A percentile compares a stretch with the other conserved stretches of the same genome.
Conservation (phyloP, 1,140 invertebrate species). For the Papilio machaon region DNA sequence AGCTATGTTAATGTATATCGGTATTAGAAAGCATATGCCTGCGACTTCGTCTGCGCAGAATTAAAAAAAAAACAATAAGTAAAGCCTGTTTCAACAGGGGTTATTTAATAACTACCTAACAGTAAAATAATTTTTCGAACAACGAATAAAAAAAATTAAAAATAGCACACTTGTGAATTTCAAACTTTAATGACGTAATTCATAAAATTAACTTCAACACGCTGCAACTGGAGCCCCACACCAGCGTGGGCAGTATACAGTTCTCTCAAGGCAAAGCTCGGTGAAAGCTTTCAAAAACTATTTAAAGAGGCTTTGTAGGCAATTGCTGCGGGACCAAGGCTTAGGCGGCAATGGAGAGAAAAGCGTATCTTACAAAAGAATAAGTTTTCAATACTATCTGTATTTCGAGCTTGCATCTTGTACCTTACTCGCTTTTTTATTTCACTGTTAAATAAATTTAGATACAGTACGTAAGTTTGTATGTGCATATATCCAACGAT, state of each 20-base stretch:
- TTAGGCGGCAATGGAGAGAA: slow-evolving; percentile 28
- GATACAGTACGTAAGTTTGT: not conserved
- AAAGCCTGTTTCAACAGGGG: no score
- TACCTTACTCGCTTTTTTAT: not conserved
- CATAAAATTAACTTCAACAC: not conserved
- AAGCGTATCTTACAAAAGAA: slow-evolving; percentile 25
- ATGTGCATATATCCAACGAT: not conserved
- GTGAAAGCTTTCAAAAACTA: slow-evolving; percentile 73
- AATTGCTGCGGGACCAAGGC: slow-evolving; percentile 50
- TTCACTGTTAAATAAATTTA: not conserved
- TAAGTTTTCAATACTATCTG: slow-evolving; percentile 26
- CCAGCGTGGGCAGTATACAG: slow-evolving; percentile 43
- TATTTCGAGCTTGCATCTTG: not conserved
- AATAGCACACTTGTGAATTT: not conserved
- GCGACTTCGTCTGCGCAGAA: no score
- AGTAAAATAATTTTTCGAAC: no score
- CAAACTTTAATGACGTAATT: not conserved
- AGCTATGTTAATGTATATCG: no score
- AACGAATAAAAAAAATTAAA: not conserved
- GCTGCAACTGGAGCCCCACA: slow-evolving; percentile 5
- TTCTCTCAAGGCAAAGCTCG: slow-evolving; percentile 49
- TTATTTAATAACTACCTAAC: no score
- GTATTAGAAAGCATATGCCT: no score
- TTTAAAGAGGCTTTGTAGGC: slow-evolving; percentile 73
- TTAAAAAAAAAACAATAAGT: no score